Conservation (phyloP, 2,113 vertebrate genomes). For the Haplotaxodon microlepis region DNA sequence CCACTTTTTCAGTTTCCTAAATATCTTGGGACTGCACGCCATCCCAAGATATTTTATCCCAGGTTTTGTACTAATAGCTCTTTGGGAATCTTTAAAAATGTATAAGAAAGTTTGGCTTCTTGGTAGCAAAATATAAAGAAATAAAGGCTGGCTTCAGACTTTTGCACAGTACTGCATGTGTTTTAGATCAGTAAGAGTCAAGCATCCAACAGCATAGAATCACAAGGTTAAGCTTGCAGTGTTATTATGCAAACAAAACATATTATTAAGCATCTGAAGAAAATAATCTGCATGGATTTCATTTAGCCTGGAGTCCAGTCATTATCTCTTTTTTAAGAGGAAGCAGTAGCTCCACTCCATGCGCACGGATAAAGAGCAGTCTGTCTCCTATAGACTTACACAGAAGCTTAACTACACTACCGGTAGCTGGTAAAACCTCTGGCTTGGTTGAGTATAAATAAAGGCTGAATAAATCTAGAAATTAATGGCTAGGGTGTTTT, state of each 20-base stretch:
- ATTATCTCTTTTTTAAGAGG: background rate
- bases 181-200: background rate
- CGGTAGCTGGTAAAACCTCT: conserved; percentile 31
- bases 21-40: background rate
- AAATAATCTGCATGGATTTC: background rate
- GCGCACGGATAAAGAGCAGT: background rate
- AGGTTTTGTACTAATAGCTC: background rate
- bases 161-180: background rate
- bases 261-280: background rate
- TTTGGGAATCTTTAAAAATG: background rate
- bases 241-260: background rate
- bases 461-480: conserved; percentile 50
- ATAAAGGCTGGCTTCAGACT: background rate
- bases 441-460: conserved; percentile 35
- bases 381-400: background rate
- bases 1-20: background rate
- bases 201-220: background rate
- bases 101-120: background rate
- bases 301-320: background rate
- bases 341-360: background rate
- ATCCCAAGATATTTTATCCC: background rate
- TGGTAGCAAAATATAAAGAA: background rate
- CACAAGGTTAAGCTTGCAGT: background rate
- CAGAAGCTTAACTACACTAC: conserved; percentile 5
- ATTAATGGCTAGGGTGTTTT: conserved; percentile 54